These are phyloP conservation scores for Cynodonichthys magdalenae DNA, from an alignment of 2,797 vertebrate species.

Conservation along the genomic window DNA sequence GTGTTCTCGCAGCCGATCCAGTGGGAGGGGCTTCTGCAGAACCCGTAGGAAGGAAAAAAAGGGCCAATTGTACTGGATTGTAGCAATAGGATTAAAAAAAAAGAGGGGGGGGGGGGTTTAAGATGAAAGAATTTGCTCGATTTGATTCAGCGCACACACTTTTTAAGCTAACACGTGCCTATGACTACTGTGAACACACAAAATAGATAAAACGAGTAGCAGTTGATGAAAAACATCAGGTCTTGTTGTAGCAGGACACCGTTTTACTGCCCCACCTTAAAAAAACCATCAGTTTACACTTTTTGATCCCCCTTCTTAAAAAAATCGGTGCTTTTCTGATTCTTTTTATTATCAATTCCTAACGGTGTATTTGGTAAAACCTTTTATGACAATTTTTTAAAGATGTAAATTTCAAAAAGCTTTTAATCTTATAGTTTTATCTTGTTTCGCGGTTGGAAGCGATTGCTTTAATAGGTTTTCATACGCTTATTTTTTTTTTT, in stretches of 20 bases:
- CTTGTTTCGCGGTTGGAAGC: not conserved
- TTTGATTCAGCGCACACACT: slow-evolving; percentile 18
- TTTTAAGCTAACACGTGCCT: slow-evolving; percentile 60
- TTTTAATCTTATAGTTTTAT: slow-evolving; percentile 21
- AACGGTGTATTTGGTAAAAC: slow-evolving; percentile 13
- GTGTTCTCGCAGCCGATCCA: slow-evolving; percentile 96
- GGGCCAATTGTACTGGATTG: not conserved
- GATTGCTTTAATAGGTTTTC: slow-evolving; percentile 26
- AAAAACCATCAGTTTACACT: slow-evolving; percentile 21
- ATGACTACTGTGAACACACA: slow-evolving; percentile 58
- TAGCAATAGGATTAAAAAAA: too few species aligned
- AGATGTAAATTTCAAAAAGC: slow-evolving; percentile 42
- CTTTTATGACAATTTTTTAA: slow-evolving; percentile 38
- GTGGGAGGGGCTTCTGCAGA: slow-evolving; percentile 93
- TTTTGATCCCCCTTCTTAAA: slow-evolving; percentile 36
- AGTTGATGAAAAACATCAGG: slow-evolving; percentile 24
- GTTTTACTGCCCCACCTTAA: slow-evolving; percentile 41
- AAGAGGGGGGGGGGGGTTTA: slow-evolving; percentile 1
- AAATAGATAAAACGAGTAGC: slow-evolving; percentile 37
- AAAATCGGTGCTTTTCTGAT: slow-evolving; percentile 57
- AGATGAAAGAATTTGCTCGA: slow-evolving; percentile 11
- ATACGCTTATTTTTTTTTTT: slow-evolving; percentile 21
- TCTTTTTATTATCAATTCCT: slow-evolving; percentile 55
- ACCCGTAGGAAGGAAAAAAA: slow-evolving; percentile 22
- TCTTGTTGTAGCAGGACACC: slow-evolving; percentile 55